These are phyloP conservation scores for Isotomurus palustris DNA, from an alignment of 2,888 invertebrate species.

Conservation along the genomic window DNA sequence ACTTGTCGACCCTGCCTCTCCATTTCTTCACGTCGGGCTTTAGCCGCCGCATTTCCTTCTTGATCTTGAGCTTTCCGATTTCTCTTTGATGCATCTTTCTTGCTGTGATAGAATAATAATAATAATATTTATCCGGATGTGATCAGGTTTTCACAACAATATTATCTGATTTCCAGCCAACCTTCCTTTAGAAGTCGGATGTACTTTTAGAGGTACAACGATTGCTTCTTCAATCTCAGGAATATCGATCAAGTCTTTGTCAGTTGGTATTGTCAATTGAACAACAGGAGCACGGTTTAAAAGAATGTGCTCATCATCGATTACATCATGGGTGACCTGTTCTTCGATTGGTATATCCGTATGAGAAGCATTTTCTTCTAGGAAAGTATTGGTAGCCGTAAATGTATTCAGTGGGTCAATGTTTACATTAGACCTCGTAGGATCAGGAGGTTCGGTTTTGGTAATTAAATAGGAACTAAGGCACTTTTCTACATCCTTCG, in stretches of 20 bases:
- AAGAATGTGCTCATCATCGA: no score
- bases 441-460: no score
- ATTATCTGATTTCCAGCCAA: not conserved
- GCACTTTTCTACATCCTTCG: slow-evolving; percentile 63
- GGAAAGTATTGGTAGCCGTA: no score
- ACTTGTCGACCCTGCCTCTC: slow-evolving; percentile 55
- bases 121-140: not conserved
- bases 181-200: not conserved
- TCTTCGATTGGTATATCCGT: no score
- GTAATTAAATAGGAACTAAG: no score
- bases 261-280: slow-evolving; percentile 7
- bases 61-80: slow-evolving; percentile 9
- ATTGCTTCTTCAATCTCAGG: slow-evolving; percentile 6
- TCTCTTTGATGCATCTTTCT: slow-evolving; percentile 3
- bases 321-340: no score
- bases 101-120: no score
- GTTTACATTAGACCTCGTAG: no score
- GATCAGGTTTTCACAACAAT: not conserved
- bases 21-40: slow-evolving; percentile 50
- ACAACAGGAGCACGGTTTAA: no score
- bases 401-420: no score
- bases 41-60: slow-evolving; percentile 46
- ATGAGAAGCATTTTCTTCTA: no score
- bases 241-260: slow-evolving; percentile 24
- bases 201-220: not conserved